Evolutionary conservation across 2,888 invertebrate species (phyloP).

Genomic region (Lomographa bimaculata): DNA sequence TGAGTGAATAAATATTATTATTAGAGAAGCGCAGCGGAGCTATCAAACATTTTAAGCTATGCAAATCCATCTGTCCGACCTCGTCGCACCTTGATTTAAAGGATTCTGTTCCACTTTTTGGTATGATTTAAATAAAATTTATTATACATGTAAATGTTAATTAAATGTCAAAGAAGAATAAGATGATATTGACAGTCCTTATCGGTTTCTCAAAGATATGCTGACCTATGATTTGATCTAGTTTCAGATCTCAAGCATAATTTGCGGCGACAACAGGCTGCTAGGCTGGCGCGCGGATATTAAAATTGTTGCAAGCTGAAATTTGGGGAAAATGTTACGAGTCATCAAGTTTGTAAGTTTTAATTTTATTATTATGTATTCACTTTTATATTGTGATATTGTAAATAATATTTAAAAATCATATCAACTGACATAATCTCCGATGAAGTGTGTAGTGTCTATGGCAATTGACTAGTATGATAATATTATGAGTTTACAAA

Average conservation of each 20-base stretch:
- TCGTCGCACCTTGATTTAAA: constrained; percentile 68
- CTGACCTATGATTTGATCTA: constrained; percentile 46
- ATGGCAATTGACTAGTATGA: constrained; percentile 7
- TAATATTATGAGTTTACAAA: constrained; percentile 18
- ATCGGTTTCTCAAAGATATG: constrained; percentile 49
- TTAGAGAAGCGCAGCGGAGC: constrained; percentile 44
- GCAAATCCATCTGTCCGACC: constrained; percentile 66
- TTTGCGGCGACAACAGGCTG: constrained; percentile 57
- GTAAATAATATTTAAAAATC: constrained; percentile 9
- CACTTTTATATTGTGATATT: constrained; percentile 21
- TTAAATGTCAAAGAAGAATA: constrained; percentile 68
- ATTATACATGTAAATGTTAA: constrained; percentile 75
- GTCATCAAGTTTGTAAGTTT: constrained; percentile 54
- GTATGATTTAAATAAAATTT: constrained; percentile 71
- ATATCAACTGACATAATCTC: constrained; percentile 3
- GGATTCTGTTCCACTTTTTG: constrained; percentile 71
- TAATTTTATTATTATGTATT: constrained; percentile 22
- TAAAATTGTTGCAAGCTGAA: constrained; percentile 34
- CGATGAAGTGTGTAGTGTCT: constrained; percentile 10
- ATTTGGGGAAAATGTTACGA: constrained; percentile 42
- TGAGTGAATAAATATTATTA: constrained; percentile 45
- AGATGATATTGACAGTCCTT: constrained; percentile 58
- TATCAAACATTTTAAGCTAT: constrained; percentile 60
- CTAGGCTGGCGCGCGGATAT: constrained; percentile 35
- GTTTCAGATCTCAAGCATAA: constrained; percentile 69